Evolutionary conservation across 2,797 vertebrate genomes (phyloP).

Genomic region (Acestrorhynchus altus): DNA sequence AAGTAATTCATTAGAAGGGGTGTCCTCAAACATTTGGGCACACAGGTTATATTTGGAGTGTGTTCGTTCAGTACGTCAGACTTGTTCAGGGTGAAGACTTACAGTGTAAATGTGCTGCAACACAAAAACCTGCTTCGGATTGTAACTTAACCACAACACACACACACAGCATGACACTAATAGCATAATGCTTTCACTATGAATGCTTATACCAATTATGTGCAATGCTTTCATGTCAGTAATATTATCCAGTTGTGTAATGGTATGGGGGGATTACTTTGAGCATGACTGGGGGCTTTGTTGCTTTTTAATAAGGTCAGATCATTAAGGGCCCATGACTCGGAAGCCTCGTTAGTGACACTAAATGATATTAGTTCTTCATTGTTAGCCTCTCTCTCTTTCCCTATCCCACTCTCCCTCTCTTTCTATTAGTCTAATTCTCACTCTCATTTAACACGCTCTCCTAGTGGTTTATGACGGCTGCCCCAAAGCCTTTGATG

Average conservation of each 20-base stretch:
- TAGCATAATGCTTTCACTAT: constrained; percentile 12
- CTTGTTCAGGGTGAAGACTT: background rate
- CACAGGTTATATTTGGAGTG: too few species aligned
- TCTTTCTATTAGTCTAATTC: background rate
- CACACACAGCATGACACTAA: constrained; percentile 12
- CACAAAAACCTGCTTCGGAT: background rate
- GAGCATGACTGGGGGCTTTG: constrained; percentile 15
- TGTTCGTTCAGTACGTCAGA: too few species aligned
- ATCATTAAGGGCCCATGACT: constrained; percentile 12
- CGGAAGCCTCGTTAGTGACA: constrained; percentile 6
- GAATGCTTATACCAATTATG: background rate
- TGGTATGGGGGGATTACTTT: constrained; percentile 12
- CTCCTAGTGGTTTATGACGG: constrained; percentile 85
- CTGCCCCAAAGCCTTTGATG: constrained; percentile 86
- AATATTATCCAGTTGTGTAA: constrained; percentile 15
- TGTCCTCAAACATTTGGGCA: too few species aligned
- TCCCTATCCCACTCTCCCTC: background rate
- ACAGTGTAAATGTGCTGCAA: background rate
- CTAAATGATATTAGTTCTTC: constrained; percentile 21
- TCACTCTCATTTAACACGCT: background rate
- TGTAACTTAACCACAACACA: background rate
- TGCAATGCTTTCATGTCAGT: constrained; percentile 30
- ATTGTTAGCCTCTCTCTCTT: constrained; percentile 1
- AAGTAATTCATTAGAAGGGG: too few species aligned
- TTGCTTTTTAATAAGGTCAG: constrained; percentile 1